phyloP scores from a whole-genome alignment of 2,888 invertebrate genomes.

The Eudemis profundana region DNA sequence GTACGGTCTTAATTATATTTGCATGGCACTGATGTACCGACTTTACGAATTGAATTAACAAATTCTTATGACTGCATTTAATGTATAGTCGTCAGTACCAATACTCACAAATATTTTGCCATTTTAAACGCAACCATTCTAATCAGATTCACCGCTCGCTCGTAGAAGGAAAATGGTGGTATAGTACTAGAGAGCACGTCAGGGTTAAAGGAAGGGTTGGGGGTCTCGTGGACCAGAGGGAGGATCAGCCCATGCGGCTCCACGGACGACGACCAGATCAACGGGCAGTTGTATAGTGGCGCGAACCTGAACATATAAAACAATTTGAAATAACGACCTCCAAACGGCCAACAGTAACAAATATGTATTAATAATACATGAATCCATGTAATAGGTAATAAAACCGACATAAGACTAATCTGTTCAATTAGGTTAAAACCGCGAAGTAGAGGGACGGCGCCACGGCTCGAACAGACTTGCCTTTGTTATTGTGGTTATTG shows the following conservation, averaged over 20 bases:
- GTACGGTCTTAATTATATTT: no score
- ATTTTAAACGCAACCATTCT: neutral
- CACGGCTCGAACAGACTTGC: no score
- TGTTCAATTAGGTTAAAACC: no score
- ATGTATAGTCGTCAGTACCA: neutral
- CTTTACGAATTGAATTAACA: no score
- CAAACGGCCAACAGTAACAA: no score
- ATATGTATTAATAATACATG: no score
- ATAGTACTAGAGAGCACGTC: constrained; percentile 15
- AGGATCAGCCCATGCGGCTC: constrained; percentile 39
- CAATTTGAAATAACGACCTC: constrained; percentile 9
- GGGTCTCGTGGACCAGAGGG: constrained; percentile 34
- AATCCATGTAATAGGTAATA: no score
- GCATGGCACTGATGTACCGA: no score
- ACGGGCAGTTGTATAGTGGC: constrained; percentile 28
- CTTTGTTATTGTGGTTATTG: no score
- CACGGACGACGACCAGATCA: constrained; percentile 42
- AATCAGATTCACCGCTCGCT: constrained; percentile 27
- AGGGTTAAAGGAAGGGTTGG: constrained; percentile 41
- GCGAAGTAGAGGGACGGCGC: no score
- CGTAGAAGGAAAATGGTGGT: constrained; percentile 35
- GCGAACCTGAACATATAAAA: neutral
- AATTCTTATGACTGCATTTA: neutral
- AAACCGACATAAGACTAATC: no score
- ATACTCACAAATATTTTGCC: constrained; percentile 24